Evolutionary conservation across 2,113 vertebrate genomes (phyloP).

Genomic region (Furnarius figulus): DNA sequence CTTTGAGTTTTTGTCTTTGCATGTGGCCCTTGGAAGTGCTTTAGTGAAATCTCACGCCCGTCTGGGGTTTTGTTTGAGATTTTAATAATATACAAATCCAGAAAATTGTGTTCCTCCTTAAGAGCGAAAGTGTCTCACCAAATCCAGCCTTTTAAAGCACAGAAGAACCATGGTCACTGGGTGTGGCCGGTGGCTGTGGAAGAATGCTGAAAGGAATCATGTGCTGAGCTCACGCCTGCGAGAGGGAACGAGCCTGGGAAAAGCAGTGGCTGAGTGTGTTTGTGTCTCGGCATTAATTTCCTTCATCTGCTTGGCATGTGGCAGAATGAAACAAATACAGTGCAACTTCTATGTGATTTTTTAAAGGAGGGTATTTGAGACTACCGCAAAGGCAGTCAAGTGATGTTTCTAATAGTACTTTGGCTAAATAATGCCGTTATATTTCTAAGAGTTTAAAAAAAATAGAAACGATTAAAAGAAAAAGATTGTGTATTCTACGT

Average conservation of each 20-base stretch:
- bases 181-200: conserved; percentile 26
- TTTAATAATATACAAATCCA: background rate
- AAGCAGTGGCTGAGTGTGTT: background rate
- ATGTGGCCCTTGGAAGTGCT: background rate
- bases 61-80: background rate
- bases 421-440: background rate
- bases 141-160: background rate
- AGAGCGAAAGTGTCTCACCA: conserved; percentile 6
- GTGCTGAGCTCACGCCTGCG: background rate
- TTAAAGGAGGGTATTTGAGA: background rate
- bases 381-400: conserved; percentile 12
- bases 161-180: background rate
- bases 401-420: background rate
- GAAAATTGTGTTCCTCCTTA: conserved; percentile 20
- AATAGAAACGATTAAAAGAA: background rate
- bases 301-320: conserved; percentile 1
- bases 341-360: background rate
- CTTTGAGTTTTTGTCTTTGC: background rate
- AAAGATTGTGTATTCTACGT: background rate
- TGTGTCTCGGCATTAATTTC: background rate
- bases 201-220: conserved; percentile 22
- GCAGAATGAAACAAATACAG: conserved; percentile 18
- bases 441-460: background rate
- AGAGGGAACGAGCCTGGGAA: background rate
- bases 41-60: background rate